A percentile compares a stretch with the other conserved stretches of the same genome.
phyloP scores from a whole-genome alignment of 2,113 vertebrate genomes.

The Scomber colias region DNA sequence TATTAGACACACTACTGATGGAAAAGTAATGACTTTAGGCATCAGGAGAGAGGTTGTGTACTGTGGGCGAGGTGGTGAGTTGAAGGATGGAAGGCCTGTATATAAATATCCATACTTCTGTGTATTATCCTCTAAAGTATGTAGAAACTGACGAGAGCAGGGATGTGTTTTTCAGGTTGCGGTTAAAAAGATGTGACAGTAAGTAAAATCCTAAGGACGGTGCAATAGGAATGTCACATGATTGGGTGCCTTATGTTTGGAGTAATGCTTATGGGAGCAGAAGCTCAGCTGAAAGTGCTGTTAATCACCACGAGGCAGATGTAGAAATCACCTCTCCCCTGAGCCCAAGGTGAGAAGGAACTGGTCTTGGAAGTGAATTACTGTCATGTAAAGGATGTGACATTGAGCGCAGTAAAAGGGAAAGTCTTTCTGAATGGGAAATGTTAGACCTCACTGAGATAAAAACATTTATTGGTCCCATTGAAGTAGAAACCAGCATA shows the following conservation, averaged over 20 bases:
- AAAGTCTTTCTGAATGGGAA: slow-evolving; percentile 1
- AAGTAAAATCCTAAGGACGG: too few relatives aligned
- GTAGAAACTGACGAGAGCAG: slow-evolving; percentile 41
- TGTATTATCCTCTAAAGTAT: slow-evolving; percentile 54
- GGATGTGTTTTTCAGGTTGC: slow-evolving; percentile 15
- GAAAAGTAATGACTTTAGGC: slow-evolving; percentile 11
- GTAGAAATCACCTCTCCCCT: slow-evolving; percentile 42
- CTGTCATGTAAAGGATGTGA: slow-evolving; percentile 46
- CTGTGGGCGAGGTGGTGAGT: slow-evolving; percentile 34
- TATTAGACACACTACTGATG: slow-evolving; percentile 47
- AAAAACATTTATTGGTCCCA: slow-evolving; percentile 31
- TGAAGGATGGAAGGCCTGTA: slow-evolving; percentile 57
- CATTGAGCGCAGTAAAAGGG: background rate
- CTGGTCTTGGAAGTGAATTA: slow-evolving; percentile 36
- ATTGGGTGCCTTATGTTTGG: slow-evolving; percentile 77
- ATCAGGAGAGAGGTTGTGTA: slow-evolving; percentile 19
- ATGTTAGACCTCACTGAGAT: background rate
- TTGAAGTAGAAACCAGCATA: slow-evolving; percentile 41
- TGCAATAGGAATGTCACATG: slow-evolving; percentile 58
- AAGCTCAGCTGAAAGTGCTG: slow-evolving; percentile 49
- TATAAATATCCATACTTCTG: slow-evolving; percentile 52
- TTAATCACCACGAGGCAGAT: slow-evolving; percentile 46
- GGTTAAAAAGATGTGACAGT: background rate
- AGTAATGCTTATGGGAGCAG: slow-evolving; percentile 45
- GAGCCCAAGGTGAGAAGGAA: slow-evolving; percentile 38